Base-by-base conservation (phyloP, 2,113 vertebrate genomes). In the Percina caprodes region DNA sequence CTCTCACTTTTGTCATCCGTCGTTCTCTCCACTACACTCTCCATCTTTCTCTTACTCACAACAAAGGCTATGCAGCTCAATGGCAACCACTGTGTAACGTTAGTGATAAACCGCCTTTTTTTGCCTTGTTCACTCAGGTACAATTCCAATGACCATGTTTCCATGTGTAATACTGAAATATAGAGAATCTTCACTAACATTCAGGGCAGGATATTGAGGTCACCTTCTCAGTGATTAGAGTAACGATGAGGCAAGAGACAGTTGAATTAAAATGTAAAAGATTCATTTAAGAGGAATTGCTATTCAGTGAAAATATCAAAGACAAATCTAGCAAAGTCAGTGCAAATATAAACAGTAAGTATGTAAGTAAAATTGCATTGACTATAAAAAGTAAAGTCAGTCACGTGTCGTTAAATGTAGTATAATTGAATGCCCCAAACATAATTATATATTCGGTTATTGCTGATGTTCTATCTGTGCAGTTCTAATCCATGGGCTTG, bases 1-100 rank as follows among this genome's bases (percentile, higher is more conserved):
- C 59, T 74, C 79, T 76, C 33, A 4, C 73, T 89, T 30, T 83
- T 88, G 79, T 82, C 78, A 79, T 88, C 81, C 79, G 54, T 91
- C 85, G 80, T 80, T 85, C 75, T 83, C 74, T 73, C 54, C 56
- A 56, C 54, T 26, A 13, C 33, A 66, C 73, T 75, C 30, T 79
- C n/a, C 7, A 23, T 83, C 78, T 24, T 26, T 46, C 54, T 74
- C 73, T 67, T 30, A 62, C 39, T 83, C 79, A 77, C n/a, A 82
- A 68, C 69, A 76, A 46, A 67, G 12, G 33, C 78, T 60, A 60
- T 4, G 6, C n/a, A 65, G 66, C 19, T 45, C 1, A 18, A 4
- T 26, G 58, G 18, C 65, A 56, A 60, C 66, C 8, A 26, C 16
- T 65, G 42, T 56, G 48, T 59, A 69, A 33, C 46, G 66, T 69